Evolutionary conservation across 2,888 invertebrate species (phyloP).

Genomic region (Heteromyza rotundicornis): DNA sequence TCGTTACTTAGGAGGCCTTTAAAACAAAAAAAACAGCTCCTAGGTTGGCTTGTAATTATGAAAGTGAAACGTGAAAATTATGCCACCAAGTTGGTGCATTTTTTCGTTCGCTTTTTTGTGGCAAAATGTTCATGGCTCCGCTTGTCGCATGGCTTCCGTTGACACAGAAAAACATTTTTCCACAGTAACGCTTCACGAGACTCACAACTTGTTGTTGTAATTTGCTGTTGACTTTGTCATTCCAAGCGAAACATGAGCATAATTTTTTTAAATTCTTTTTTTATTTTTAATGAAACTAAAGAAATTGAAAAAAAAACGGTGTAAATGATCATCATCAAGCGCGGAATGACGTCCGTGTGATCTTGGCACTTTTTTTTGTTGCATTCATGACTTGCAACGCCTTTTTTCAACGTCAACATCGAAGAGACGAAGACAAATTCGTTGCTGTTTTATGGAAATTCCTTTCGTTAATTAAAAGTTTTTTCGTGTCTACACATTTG

Average conservation of each 20-base stretch:
- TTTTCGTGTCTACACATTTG: background rate
- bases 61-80: constrained; percentile 31
- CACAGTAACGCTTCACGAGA: background rate
- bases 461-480: constrained; percentile 15
- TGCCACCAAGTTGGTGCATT: constrained; percentile 11
- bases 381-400: constrained; percentile 3
- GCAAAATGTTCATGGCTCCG: background rate
- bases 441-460: constrained; percentile 11
- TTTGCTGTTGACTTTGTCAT: constrained; percentile 1
- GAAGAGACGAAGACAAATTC: constrained; percentile 1
- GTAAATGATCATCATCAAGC: constrained; percentile 10
- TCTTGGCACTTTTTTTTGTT: background rate
- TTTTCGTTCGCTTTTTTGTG: too few relatives aligned
- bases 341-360: background rate
- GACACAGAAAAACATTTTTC: background rate
- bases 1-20: too few relatives aligned
- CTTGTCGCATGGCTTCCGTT: background rate
- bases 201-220: background rate
- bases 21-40: too few relatives aligned
- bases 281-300: background rate
- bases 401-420: background rate
- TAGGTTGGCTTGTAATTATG: constrained; percentile 22
- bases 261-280: constrained; percentile 2
- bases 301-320: constrained; percentile 16
- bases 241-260: constrained; percentile 11